Evolutionary conservation across 53 echinoderm and acorn worm species (phyloP), one percentile per base, ranked within the genome.

Genomic region (Temnopleurus reevesii): DNA sequence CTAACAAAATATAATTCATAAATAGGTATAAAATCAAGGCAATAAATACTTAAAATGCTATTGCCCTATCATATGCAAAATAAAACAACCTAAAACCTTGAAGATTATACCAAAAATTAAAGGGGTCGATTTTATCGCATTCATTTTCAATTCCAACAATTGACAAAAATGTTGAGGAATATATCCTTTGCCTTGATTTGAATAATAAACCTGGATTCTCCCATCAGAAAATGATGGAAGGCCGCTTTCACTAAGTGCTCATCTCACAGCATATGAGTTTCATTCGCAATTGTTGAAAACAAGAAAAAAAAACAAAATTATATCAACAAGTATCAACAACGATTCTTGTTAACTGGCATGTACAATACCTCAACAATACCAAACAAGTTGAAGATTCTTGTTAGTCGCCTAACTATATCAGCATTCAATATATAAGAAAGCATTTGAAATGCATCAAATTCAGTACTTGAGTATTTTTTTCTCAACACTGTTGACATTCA

Each of bases 401-500:
- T 71, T 41, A 21, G 36, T 71, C 41, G n/a, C 41, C 19, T 6
- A 71, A 71, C 71, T 27, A 71, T 71, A n/a, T 71, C 10, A 38
- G 71, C 71, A 71, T 71, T 71, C 28, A 6, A 36, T 71, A 41
- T 71, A 21, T 41, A n/a, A n/a, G 49, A 71, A 41, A 71, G 71
- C 71, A 36, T 8, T 71, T 13, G n/a, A 71, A 4, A 41, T 71
- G 71, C 71, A 71, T 71, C 38, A 38, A 71, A 23, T 41, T 71
- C 71, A 71, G 71, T 71, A 71, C 71, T 71, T 63, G 63, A 63
- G 63, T 63, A 63, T 63, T 63, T n/a, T n/a, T n/a, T 38, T 41
- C 38, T 43, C 41, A n/a, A 71, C 71, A n/a, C 8, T n/a, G n/a
- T n/a, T n/a, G n/a, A n/a, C 71, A 65, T 34, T 71, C 41, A 71